phyloP scores from a whole-genome alignment of 2,888 invertebrate species.

The Ditula angustiorana region DNA sequence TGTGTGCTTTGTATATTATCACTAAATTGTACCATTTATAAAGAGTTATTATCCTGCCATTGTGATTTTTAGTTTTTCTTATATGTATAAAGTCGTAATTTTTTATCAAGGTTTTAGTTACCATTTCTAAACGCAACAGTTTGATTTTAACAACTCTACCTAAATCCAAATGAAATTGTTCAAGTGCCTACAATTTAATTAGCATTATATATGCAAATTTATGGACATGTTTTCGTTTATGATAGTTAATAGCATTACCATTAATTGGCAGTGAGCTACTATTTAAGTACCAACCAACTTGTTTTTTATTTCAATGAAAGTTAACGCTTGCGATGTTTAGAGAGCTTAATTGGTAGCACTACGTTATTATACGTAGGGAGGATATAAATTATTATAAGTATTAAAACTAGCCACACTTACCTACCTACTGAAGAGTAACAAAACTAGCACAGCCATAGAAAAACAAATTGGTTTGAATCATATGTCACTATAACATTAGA shows the following conservation, averaged over 20 bases:
- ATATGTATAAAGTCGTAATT: no score
- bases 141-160: background rate
- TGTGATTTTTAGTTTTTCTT: no score
- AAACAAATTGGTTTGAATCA: background rate
- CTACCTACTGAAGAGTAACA: background rate
- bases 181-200: conserved; percentile 1
- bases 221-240: conserved; percentile 24
- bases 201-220: conserved; percentile 16
- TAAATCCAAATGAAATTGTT: background rate
- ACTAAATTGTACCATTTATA: no score
- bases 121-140: no score
- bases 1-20: no score
- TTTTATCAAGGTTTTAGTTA: background rate
- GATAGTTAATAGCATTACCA: conserved; percentile 17
- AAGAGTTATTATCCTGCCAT: no score
- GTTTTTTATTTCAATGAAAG: conserved; percentile 29
- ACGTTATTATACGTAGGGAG: background rate
- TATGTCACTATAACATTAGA: background rate
- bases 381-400: background rate
- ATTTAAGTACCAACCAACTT: background rate
- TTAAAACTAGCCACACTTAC: background rate
- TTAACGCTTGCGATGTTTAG: conserved; percentile 19
- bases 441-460: no score
- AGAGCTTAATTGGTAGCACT: conserved; percentile 3
- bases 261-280: conserved; percentile 10